These are phyloP conservation scores for Spinus olivaceus DNA, from an alignment of 2,797 vertebrate species.

Conservation along the genomic window DNA sequence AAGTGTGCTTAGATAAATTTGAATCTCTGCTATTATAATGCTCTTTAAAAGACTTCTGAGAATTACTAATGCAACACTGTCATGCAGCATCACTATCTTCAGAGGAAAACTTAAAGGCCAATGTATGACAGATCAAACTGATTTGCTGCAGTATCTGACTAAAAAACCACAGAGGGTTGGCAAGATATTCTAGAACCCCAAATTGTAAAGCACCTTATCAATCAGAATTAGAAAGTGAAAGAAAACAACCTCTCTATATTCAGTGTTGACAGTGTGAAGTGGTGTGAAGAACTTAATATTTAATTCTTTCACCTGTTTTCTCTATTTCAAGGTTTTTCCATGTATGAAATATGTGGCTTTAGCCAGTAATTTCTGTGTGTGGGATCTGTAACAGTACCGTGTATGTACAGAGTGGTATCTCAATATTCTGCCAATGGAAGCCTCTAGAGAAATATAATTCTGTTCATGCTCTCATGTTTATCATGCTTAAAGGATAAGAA, in stretches of 20 bases:
- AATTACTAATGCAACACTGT: not conserved
- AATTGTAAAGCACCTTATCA: not conserved
- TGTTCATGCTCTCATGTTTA: not conserved
- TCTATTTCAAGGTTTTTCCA: not conserved
- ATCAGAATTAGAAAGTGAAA: not conserved
- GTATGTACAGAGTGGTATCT: not conserved
- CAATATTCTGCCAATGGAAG: not conserved
- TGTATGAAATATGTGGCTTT: not conserved
- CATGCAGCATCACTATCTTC: not conserved
- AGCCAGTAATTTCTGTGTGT: not conserved
- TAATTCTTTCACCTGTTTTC: not conserved
- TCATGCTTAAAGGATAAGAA: not conserved
- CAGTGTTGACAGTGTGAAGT: not conserved
- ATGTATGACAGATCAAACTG: not conserved
- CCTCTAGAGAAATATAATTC: not conserved
- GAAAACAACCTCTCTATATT: not conserved
- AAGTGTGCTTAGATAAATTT: not conserved
- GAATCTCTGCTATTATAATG: not conserved
- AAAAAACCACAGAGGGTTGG: not conserved
- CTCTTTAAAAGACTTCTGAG: not conserved
- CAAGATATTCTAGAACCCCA: not conserved
- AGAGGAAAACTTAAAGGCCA: not conserved
- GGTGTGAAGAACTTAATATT: not conserved
- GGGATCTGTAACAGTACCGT: not conserved
- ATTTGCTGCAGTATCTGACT: not conserved